Base-by-base conservation (phyloP, 2,888 invertebrate species). In the Agrenia bidenticulata region DNA sequence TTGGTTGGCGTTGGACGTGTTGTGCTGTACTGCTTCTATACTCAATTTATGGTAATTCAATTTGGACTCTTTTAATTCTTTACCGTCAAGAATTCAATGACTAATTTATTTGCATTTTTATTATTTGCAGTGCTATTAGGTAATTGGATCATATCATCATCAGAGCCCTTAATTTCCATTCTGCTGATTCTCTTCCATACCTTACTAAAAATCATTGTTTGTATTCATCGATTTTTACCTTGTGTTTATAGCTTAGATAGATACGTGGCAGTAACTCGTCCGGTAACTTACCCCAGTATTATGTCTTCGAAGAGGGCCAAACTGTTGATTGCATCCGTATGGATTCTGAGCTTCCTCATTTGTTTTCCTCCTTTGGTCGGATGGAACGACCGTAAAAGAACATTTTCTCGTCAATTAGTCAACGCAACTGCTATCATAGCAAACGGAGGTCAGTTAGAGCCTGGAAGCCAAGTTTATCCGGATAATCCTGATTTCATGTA, bases 1-100 rank as follows among this genome's bases (percentile, higher is more conserved):
- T 73, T 98, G 97, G 97, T 84, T 98, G 71, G 96, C 97, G 0
- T 88, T 96, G 64, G 98, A 98, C 81, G 97, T 98, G 13, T 95
- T 96, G 94, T 91, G 97, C 90, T 97, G 96, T 82, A 98, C 98
- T 2, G 64, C 67, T 27, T 70, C 73, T 37, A 74, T 74, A 9
- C 69, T 74, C 51, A 73, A 73, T 42, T 54, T 73, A 32, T 32
- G 32, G 32, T 32, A 32, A 32, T 11, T 32, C 32, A 32, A 32
- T 21, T 71, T 58, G 5, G 5, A 32, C 5, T 32, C 32, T 11
- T 11, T 11, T 7, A 32, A 32, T 32, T 32, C 11, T 11, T 32
- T 7, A 32, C 11, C 32, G 11, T 32, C 5, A 32, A 32, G 11
- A 32, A 32, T 32, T 32, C 32, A 32, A 32, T 32, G 11, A 32